Evolutionary conservation across 2,888 invertebrate genomes (phyloP).

Genomic region (Oithona nana): DNA sequence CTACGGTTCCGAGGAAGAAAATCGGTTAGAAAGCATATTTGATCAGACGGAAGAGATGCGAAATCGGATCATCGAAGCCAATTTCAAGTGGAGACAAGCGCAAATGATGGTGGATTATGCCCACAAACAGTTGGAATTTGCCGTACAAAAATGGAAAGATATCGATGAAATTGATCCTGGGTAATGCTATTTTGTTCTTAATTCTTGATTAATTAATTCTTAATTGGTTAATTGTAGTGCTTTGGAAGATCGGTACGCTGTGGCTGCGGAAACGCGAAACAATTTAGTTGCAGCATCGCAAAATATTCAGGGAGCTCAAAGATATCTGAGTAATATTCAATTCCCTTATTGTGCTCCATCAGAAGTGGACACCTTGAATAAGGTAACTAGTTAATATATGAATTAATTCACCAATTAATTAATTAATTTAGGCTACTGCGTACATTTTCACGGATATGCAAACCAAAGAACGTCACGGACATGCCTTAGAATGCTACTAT

Average conservation of each 20-base stretch:
- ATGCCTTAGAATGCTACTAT: slow-evolving; percentile 31
- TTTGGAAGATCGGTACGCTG: slow-evolving; percentile 28
- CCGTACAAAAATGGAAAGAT: slow-evolving; percentile 32
- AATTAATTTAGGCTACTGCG: slow-evolving; percentile 25
- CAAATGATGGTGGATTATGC: slow-evolving; percentile 32
- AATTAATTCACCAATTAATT: background rate
- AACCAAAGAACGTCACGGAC: slow-evolving; percentile 27
- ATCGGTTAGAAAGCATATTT: slow-evolving; percentile 32
- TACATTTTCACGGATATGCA: slow-evolving; percentile 35
- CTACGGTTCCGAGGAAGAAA: slow-evolving; percentile 34
- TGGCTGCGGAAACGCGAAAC: slow-evolving; percentile 34
- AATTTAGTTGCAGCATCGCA: slow-evolving; percentile 35
- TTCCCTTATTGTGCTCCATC: slow-evolving; percentile 34
- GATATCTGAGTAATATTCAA: slow-evolving; percentile 32
- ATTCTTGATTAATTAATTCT: background rate
- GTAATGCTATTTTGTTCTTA: background rate
- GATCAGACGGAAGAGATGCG: slow-evolving; percentile 32
- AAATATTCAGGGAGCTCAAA: slow-evolving; percentile 32
- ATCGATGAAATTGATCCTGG: slow-evolving; percentile 23
- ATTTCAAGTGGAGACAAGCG: slow-evolving; percentile 33
- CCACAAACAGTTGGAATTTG: slow-evolving; percentile 31
- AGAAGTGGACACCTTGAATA: slow-evolving; percentile 31
- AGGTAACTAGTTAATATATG: slow-evolving; percentile 20
- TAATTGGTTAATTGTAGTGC: slow-evolving; percentile 24
- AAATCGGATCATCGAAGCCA: slow-evolving; percentile 31